Evolutionary conservation across 1,140 invertebrate genomes (phyloP), one percentile per base, ranked within the genome.

Genomic region (Laupala kohalensis): DNA sequence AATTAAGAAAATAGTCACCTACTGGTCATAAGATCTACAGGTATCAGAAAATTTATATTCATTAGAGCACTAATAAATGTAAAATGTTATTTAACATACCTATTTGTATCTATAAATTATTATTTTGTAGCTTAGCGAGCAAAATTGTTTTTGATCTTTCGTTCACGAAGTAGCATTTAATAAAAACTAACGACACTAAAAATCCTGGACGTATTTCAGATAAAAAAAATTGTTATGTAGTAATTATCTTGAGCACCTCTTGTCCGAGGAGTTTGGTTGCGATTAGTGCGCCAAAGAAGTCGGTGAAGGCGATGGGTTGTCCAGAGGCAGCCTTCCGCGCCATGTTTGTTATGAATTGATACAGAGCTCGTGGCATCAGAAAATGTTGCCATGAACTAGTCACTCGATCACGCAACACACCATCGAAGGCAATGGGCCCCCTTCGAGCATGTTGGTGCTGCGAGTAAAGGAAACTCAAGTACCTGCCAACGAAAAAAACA

Each of bases 261-360:
- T 77, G 78, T 76, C 78, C 79, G 0, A 84, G 71, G 12, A 84
- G 74, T 9, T 81, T 82, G 74, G 83, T 82, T 64, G 82, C 82
- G 19, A 84, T 77, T 66, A 84, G 76, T 73, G 82, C 79, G 15
- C 83, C 83, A 75, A 84, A 84, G 69, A 84, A 81, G 74, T 84
- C 83, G 0, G 83, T 84, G 73, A 84, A 83, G 71, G 80, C 81
- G 29, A 84, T 78, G 27, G 82, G 83, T 66, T 84, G 83, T 1
- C 83, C 82, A 53, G 75, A 75, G 30, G 75, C 76, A 25, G 79
- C 75, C 75, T 84, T 84, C 68, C 75, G 71, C 26, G 81, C 72
- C 30, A 84, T 81, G 53, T 75, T 76, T 6, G 77, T 76, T 26
- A 81, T 71, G 71, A 83, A 83, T 19, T 77, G 74, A 70, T 77